Conservation (phyloP, 2,113 vertebrate species). For the Strix aluco region DNA sequence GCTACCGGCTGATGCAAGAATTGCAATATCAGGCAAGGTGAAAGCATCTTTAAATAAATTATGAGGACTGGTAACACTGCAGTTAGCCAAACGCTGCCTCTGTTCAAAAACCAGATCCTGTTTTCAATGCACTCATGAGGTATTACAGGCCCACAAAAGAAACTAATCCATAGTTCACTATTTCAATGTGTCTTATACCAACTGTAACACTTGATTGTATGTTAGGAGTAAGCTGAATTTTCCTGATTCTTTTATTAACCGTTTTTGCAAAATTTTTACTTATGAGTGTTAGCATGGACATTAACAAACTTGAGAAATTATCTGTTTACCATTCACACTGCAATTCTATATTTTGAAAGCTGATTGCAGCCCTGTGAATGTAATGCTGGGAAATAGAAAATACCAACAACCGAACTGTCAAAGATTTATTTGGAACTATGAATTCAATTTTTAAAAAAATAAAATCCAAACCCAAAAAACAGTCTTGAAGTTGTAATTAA, state of each 20-base stretch:
- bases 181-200: background rate
- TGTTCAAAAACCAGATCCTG: background rate
- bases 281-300: background rate
- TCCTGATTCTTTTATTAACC: background rate
- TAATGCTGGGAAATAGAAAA: background rate
- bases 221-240: background rate
- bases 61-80: rapidly evolving
- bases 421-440: background rate
- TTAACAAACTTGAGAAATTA: background rate
- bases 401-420: background rate
- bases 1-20: background rate
- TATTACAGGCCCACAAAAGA: background rate
- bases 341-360: background rate
- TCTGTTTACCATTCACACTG: background rate
- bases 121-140: background rate
- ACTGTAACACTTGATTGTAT: background rate
- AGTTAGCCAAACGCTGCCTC: background rate
- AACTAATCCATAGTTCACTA: background rate
- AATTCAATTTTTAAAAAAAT: background rate
- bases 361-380: background rate
- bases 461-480: background rate
- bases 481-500: background rate
- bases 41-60: background rate
- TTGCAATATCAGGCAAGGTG: background rate
- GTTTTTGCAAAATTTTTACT: no score